Base-by-base conservation (phyloP, 2,797 vertebrate genomes). In the Naso thynnoides region DNA sequence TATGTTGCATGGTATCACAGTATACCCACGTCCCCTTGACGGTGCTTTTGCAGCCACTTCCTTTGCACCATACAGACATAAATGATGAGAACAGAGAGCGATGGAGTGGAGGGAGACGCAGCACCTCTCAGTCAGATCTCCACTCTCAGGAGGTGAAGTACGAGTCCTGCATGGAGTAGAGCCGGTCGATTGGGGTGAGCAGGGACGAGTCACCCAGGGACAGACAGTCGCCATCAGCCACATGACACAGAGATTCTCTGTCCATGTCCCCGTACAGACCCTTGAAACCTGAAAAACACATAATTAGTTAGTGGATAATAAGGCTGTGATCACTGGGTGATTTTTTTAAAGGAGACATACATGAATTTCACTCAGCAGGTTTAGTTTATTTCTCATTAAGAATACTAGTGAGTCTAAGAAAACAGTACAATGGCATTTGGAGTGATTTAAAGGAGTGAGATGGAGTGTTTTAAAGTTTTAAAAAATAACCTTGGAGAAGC, bases 121-220 rank as follows among this genome's bases (percentile, higher is more conserved):
- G 27, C 36, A 6, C 29, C 52, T 61, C 54, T 66, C 19, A 74
- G 50, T 62, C 59, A 4, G n/a, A 57, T 16, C 60, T 70, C 8
- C 67, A 56, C 16, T 23, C 89, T 98, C 96, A 99, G 76, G 97
- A 97, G 65, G 98, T 95, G 85, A 99, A 99, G 94, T 99, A 99
- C 15, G 97, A 98, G 92, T 95, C 97, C 91, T 99, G 98, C 98
- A 99, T 99, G 83, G 98, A 99, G 92, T 97, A 99, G 70, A 99
- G 96, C 66, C 96, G 95, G 86, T 98, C 98, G 2, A 99, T 99
- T 27, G 98, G 98, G 72, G 98, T 99, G 70, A 98, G 96, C 77
- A 96, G 88, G 2, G 95, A 96, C 0, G 94, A 85, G 10, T 97
- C 96, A 0, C 92, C 92, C 1, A 95, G 92, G 31, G 95, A 90